Evolutionary conservation across 2,113 vertebrate species (phyloP).

Genomic region (Acinonyx jubatus): DNA sequence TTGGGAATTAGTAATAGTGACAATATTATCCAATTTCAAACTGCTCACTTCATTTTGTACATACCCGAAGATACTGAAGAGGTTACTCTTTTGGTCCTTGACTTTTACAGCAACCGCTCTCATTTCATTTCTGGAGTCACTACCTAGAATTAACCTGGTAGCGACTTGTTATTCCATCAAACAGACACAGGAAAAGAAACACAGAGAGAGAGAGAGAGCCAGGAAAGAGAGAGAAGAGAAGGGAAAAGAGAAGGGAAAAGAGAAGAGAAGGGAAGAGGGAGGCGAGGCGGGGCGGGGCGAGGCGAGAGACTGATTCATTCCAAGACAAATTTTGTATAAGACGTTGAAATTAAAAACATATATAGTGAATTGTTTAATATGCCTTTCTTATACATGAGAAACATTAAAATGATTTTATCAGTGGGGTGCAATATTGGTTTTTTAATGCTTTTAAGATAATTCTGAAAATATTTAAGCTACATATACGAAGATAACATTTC

Average conservation of each 20-base stretch:
- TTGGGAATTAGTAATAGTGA: neutral
- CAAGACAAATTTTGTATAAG: neutral
- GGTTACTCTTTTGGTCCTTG: neutral
- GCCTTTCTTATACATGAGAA: neutral
- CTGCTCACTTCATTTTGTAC: neutral
- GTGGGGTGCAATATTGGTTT: neutral
- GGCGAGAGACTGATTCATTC: neutral
- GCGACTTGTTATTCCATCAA: neutral
- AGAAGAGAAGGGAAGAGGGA: rapidly evolving
- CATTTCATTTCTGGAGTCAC: neutral
- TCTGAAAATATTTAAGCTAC: neutral
- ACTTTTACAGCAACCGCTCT: neutral
- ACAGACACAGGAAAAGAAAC: neutral
- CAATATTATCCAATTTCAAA: neutral
- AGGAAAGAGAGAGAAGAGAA: neutral
- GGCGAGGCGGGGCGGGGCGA: no score
- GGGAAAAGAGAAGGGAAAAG: rapidly evolving
- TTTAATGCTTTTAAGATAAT: neutral
- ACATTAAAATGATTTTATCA: neutral
- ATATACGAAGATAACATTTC: neutral
- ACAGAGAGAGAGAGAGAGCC: neutral
- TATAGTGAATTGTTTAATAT: neutral
- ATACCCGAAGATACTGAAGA: neutral
- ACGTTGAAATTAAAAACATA: neutral
- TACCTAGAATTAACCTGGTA: neutral